These are phyloP conservation scores for Cydia amplana DNA, from an alignment of 1,140 invertebrate species.

Conservation along the genomic window DNA sequence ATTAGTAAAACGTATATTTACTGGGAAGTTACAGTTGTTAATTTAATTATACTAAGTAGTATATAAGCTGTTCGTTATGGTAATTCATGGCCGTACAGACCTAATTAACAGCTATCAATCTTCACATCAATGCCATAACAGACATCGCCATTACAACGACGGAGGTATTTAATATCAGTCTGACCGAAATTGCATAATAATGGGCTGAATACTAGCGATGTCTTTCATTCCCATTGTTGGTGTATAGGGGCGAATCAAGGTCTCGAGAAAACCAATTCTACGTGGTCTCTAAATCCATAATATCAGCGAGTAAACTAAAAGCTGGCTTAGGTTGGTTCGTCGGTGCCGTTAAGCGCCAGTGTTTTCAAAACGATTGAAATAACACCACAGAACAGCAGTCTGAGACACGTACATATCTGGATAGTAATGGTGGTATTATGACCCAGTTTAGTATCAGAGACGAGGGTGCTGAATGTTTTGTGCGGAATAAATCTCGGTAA, in stretches of 20 bases:
- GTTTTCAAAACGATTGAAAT: no score
- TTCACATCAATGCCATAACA: neutral
- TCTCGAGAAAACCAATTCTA: no score
- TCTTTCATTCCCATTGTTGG: neutral
- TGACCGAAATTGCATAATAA: slow-evolving; percentile 24
- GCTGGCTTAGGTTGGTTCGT: no score
- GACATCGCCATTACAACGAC: neutral
- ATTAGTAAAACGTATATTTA: no score
- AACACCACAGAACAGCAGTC: neutral
- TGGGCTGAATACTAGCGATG: neutral
- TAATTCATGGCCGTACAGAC: neutral
- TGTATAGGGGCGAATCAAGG: no score
- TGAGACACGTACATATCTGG: slow-evolving; percentile 17
- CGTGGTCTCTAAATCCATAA: no score
- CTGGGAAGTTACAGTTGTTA: no score
- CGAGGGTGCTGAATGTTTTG: neutral
- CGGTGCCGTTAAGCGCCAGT: no score
- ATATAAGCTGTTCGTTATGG: no score
- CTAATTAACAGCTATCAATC: slow-evolving; percentile 12
- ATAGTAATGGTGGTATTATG: slow-evolving; percentile 15
- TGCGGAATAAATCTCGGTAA: neutral
- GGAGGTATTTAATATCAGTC: slow-evolving; percentile 19
- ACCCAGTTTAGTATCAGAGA: neutral
- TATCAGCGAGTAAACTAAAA: no score
- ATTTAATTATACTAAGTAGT: no score